phyloP scores from a whole-genome alignment of 2,888 invertebrate species.

The Griposia aprilina region DNA sequence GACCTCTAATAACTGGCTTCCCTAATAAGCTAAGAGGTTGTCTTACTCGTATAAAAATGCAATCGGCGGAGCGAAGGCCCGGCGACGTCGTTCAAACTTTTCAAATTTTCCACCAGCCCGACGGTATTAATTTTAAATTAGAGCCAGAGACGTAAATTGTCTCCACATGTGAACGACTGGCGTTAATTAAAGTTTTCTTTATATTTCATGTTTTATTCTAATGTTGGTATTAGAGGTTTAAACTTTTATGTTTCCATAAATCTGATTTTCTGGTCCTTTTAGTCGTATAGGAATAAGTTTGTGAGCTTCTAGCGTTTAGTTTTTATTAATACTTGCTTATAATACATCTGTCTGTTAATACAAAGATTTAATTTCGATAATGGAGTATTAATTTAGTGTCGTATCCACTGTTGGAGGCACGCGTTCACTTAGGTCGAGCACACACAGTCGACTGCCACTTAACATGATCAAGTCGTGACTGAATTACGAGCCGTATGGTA shows the following conservation, averaged over 20 bases:
- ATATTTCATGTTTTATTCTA: conserved; percentile 69
- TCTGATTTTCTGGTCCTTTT: conserved; percentile 33
- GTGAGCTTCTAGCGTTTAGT: conserved; percentile 25
- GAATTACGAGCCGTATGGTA: conserved; percentile 53
- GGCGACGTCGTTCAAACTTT: conserved; percentile 88
- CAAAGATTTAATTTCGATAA: conserved; percentile 74
- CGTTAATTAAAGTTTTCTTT: conserved; percentile 82
- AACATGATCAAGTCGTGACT: conserved; percentile 66
- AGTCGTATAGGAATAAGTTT: background rate
- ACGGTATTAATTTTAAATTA: conserved; percentile 88
- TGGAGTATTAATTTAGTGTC: conserved; percentile 69
- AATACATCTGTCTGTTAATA: conserved; percentile 47
- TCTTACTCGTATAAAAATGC: conserved; percentile 89
- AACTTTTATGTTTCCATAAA: conserved; percentile 48
- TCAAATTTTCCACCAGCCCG: conserved; percentile 88
- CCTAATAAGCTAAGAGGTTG: conserved; percentile 89
- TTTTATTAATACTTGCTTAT: conserved; percentile 5
- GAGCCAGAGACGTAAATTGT: conserved; percentile 83
- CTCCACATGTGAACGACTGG: conserved; percentile 81
- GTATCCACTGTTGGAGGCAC: conserved; percentile 61
- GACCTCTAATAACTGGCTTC: conserved; percentile 87
- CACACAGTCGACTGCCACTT: conserved; percentile 58
- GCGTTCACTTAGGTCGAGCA: conserved; percentile 59
- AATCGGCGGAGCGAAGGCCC: conserved; percentile 84
- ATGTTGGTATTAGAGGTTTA: conserved; percentile 50